Evolutionary conservation across 1,140 invertebrate species (phyloP).

Genomic region (Argopecten irradians): DNA sequence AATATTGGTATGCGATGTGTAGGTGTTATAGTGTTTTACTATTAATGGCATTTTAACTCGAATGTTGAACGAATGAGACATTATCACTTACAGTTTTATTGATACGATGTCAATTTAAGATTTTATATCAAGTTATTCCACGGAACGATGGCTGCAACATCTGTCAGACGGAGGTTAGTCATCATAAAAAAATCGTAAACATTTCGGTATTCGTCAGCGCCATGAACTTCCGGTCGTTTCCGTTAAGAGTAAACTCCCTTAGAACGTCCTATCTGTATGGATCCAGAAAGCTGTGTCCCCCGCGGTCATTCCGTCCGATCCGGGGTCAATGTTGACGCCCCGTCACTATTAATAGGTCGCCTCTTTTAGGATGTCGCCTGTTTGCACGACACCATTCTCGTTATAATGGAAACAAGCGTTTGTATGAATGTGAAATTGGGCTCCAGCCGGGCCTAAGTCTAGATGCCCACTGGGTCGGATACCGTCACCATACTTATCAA

Average conservation of each 20-base stretch:
- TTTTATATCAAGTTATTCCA: too few species aligned
- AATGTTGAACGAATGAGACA: too few species aligned
- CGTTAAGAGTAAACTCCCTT: neutral
- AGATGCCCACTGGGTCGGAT: neutral
- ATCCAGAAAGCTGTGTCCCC: neutral
- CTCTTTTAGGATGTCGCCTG: neutral
- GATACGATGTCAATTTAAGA: too few species aligned
- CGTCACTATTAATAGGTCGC: neutral
- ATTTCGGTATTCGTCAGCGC: too few species aligned
- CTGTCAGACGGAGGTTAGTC: too few species aligned
- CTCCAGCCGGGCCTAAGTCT: neutral
- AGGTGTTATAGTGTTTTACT: too few species aligned
- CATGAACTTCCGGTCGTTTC: neutral
- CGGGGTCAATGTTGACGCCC: neutral
- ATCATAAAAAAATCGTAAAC: too few species aligned
- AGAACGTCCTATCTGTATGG: neutral
- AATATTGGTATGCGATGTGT: too few species aligned
- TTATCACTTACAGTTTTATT: too few species aligned
- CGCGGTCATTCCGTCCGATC: neutral
- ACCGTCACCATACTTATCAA: neutral
- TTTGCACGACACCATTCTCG: neutral
- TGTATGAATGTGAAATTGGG: slow-evolving; percentile 7
- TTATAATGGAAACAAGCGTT: neutral
- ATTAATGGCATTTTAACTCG: too few species aligned
- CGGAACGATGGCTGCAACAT: too few species aligned